Evolutionary conservation across 53 echinoderm and acorn worm species (phyloP), one percentile per base, ranked within the genome.

Genomic region (Holothuria scabra): DNA sequence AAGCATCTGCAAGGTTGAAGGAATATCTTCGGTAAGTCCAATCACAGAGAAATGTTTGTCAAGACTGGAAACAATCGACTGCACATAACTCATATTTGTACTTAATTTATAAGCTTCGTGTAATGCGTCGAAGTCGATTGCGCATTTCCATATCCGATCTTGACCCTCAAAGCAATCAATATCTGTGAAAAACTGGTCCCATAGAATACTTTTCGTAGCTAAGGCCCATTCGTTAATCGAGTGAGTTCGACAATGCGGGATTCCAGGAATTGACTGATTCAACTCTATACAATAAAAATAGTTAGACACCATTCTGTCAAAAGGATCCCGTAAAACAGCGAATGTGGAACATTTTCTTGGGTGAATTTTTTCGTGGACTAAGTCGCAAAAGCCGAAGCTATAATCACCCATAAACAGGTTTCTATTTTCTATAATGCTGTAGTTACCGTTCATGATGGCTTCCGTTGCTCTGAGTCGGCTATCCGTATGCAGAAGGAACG

Each of bases 41-140:
- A 78, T 57, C 29, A 78, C 57, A 78, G 78, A 78, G 78, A 78
- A 78, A 58, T 78, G 78, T 31, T 78, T 78, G 21, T 78, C 78
- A 4, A 78, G 78, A 57, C 52, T 78, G 6, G 29, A 5, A 58
- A 78, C 78, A 5, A 78, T 29, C 14, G 78, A 78, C 10, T 78
- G 32, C 12, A 78, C 78, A 33, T 49, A 78, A 28, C 31, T 57
- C 26, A 9, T 31, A 31, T 78, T 78, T 32, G 21, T 18, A 56
- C 78, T 32, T 28, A 78, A 29, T 33, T 13, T 28, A 20, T 78
- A 78, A 12, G 78, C 78, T 76, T 46, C 76, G 21, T 19, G 8
- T 28, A 78, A 28, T 12, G 31, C 14, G 8, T 18, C 22, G n/a
- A 52, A 78, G 32, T 78, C 78, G 18, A 78, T 58, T 28, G 1